Evolutionary conservation across 2,797 vertebrate genomes (phyloP), one percentile per base, ranked within the genome.

Genomic region (Acestrorhynchus altus): DNA sequence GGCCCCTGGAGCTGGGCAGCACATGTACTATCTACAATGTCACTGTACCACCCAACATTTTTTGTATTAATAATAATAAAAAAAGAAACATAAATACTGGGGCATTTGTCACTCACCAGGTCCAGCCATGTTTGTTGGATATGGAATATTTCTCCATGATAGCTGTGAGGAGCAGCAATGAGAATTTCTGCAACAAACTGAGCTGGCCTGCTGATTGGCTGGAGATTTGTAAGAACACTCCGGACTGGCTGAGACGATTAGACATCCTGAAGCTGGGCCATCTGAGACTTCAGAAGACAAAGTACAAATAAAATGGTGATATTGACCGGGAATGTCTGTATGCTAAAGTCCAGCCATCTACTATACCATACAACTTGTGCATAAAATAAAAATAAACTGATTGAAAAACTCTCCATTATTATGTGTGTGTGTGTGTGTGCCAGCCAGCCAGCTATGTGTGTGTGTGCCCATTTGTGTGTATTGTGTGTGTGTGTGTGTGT

Each of bases 91-190:
- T 39, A n/a, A 9, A n/a, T 15, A 74, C 18, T 26, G 15, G 2
- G 15, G 3, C 52, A 18, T 61, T 18, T n/a, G 20, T 52, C 35
- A 73, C 96, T 90, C 61, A 99, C 98, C 98, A 99, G 1, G 95
- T 96, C 97, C 97, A 99, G 84, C 98, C 96, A 16, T 99, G 98
- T 83, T 97, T 98, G 89, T 96, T 99, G 88, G 98, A 96, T 95
- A 96, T 89, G 31, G 97, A 98, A 86, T 96, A 96, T 76, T 96
- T 99, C 88, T 99, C 98, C 98, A 99, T 98, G 88, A 97, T 95
- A 79, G 98, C 98, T 1, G 98, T 99, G 56, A 99, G 95, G 22
- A 95, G 94, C 49, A 99, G 94, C 78, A 99, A 88, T 0, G 97
- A 98, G 90, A 99, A 97, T 83, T 96, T 98, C 71, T 98, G 98